These are phyloP conservation scores for Tinamus guttatus DNA, from an alignment of 2,113 vertebrate genomes.

Conservation along the genomic window DNA sequence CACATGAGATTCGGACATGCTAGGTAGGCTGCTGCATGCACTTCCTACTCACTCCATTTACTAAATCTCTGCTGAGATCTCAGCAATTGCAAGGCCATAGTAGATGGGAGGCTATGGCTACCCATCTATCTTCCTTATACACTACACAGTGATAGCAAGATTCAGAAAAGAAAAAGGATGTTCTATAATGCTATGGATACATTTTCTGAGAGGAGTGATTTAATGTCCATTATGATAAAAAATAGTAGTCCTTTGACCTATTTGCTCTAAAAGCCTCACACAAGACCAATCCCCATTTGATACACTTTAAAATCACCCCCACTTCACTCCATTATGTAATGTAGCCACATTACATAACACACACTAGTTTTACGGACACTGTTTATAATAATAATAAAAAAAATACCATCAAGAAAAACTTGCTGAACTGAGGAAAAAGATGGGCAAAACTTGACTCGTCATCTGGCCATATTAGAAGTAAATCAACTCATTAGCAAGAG, in stretches of 20 bases:
- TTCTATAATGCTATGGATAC: not conserved
- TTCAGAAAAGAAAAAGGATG: not conserved
- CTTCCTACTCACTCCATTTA: not conserved
- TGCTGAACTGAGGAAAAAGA: not conserved
- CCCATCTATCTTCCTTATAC: not conserved
- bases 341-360: not conserved
- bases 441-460: not conserved
- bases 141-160: not conserved
- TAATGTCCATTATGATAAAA: not conserved
- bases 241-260: not conserved
- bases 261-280: not conserved
- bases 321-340: not conserved
- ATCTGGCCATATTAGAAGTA: not conserved
- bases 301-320: not conserved
- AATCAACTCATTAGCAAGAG: not conserved
- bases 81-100: not conserved
- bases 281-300: accelerated
- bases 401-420: not conserved
- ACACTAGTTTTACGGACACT: not conserved
- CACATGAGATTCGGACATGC: not conserved
- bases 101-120: too few species aligned
- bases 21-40: not conserved
- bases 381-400: too few species aligned
- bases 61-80: not conserved
- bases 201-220: not conserved